Conservation (phyloP, 2,113 vertebrate genomes). For the Gymnogyps californianus region DNA sequence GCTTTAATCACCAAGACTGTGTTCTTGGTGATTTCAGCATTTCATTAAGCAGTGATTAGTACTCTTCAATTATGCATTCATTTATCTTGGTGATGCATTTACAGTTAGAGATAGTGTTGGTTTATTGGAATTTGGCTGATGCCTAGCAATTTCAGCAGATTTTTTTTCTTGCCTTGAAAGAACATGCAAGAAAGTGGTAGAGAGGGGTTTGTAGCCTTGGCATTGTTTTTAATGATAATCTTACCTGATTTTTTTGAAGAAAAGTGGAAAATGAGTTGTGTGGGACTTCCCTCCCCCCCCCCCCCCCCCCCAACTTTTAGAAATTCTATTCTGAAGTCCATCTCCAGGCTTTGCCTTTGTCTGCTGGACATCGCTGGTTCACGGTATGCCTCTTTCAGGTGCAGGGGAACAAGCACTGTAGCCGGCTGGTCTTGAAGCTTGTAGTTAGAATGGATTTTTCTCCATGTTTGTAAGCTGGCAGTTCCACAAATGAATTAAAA, state of each 20-base stretch:
- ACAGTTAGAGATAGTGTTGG: conserved; percentile 38
- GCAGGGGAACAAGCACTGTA: not conserved
- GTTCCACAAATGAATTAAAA: not conserved
- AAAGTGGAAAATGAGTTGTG: not conserved
- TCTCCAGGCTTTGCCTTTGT: not conserved
- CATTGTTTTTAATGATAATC: not conserved
- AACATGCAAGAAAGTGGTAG: conserved; percentile 18
- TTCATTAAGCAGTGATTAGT: conserved; percentile 67
- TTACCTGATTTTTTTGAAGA: not conserved
- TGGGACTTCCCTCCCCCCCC: too few relatives aligned
- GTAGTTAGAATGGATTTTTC: not conserved
- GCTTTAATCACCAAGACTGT: not conserved
- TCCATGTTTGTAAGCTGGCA: not conserved
- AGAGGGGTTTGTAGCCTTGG: conserved; percentile 8
- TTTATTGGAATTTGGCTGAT: conserved; percentile 68
- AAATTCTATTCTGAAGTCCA: not conserved
- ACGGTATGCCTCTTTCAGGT: not conserved
- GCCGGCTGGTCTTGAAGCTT: not conserved
- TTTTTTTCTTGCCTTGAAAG: conserved; percentile 16
- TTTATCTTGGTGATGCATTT: conserved; percentile 69
- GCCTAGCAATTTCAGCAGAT: conserved; percentile 57
- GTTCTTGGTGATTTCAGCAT: conserved; percentile 44
- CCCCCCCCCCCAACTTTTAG: too few relatives aligned
- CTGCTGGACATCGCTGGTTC: not conserved
- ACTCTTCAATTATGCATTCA: conserved; percentile 66